Evolutionary conservation across 2,888 invertebrate species (phyloP).

Genomic region (Diplazon laetatorius): DNA sequence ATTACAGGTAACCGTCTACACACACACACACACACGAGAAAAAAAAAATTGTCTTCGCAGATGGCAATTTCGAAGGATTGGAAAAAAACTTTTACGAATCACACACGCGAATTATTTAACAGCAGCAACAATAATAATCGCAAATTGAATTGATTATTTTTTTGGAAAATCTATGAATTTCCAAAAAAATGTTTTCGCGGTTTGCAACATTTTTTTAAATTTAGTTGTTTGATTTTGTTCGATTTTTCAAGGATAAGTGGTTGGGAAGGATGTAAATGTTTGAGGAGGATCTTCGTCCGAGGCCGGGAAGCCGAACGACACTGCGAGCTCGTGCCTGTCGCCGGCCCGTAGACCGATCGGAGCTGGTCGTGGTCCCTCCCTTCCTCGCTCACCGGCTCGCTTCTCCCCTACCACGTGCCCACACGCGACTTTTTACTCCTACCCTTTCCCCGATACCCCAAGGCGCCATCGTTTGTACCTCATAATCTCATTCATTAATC

Average conservation of each 20-base stretch:
- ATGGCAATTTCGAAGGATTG: background rate
- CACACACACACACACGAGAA: background rate
- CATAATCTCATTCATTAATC: conserved; percentile 24
- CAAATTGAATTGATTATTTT: background rate
- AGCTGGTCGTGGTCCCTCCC: conserved; percentile 41
- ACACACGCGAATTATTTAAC: conserved; percentile 22
- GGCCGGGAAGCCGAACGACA: conserved; percentile 57
- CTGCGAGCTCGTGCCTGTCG: conserved; percentile 58
- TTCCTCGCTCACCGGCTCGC: conserved; percentile 29
- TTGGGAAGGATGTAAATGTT: background rate
- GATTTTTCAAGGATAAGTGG: background rate
- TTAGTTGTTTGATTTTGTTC: background rate
- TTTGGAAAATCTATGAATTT: too few species aligned
- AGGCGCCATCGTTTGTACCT: too few species aligned
- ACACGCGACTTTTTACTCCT: conserved; percentile 44
- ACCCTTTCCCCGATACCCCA: conserved; percentile 16
- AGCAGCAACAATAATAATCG: too few species aligned
- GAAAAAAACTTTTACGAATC: conserved; percentile 4
- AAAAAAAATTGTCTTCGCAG: background rate
- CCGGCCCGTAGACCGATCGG: conserved; percentile 49
- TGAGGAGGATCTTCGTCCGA: conserved; percentile 48
- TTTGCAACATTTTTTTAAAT: background rate
- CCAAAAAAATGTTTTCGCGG: too few species aligned
- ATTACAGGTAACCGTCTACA: conserved; percentile 27
- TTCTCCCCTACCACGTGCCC: conserved; percentile 48